Evolutionary conservation across 2,888 invertebrate species (phyloP), one percentile per base, ranked within the genome.

Genomic region (Loripinus fragilis): DNA sequence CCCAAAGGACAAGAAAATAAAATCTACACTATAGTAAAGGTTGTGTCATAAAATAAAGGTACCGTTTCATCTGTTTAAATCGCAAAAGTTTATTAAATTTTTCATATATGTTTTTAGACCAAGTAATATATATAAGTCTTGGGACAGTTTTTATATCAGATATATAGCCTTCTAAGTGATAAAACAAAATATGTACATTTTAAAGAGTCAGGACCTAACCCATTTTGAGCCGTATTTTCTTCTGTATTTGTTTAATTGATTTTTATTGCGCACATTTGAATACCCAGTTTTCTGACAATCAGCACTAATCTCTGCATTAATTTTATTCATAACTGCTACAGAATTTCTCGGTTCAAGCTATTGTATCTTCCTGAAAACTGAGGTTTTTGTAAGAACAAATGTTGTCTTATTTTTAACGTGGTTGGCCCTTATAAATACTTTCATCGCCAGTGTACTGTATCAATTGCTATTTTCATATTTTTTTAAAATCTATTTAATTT

Each of bases 11-110:
- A n/a, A n/a, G n/a, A n/a, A n/a, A 5, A 38, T 38, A 38, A 38
- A 38, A 38, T 50, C n/a, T 30, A 38, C 45, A 45, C 72, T n/a
- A 72, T 23, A 30, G 67, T 67, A 28, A 74, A 74, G 12, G 73
- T 74, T 7, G 52, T 67, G 25, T 74, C 67, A 52, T 74, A 74
- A n/a, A 52, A 74, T 17, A 67, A 35, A 17, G 38, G 41, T 12
- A 74, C 7, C n/a, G 42, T n/a, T n/a, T 38, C 38, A 55, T 71
- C 38, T 52, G 60, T 33, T 71, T 71, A 17, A 60, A 41, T 38
- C 60, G 60, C 20, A 71, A 35, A 35, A 71, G 60, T 41, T 41
- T 55, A 33, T 71, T 41, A 30, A 71, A 35, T 41, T 71, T 60
- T 38, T 38, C 38, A 38, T 38, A 38, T 38, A 38, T 38, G 5